Evolutionary conservation across 1,140 invertebrate genomes (phyloP), one percentile per base, ranked within the genome.

Genomic region (Pygmarrhopalites habei): DNA sequence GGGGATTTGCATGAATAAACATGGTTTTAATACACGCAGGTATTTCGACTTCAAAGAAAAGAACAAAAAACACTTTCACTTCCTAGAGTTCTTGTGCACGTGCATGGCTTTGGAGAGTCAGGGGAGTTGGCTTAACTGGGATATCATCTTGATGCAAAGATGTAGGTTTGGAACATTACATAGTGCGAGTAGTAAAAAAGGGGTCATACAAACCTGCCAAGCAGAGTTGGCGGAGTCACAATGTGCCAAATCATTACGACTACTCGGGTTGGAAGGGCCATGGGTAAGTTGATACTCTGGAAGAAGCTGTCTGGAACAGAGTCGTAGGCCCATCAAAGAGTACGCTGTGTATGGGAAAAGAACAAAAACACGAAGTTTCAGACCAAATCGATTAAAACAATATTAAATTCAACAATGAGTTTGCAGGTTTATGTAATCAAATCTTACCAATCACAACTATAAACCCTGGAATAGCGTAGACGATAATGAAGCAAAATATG

Each of bases 381-480:
- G 10, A 12, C n/a, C n/a, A n/a, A 41, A n/a, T 12, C n/a, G 39
- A n/a, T 41, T 41, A n/a, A n/a, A n/a, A n/a, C n/a, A n/a, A n/a
- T n/a, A 41, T 41, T 41, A 41, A 41, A 41, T 10, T 41, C 39
- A 41, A 41, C n/a, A 10, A 41, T 41, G 10, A 10, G 39, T 10
- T 41, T 41, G n/a, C n/a, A 12, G 39, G 10, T 41, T 41, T 41
- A 41, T 12, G 39, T 53, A 53, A 28, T 29, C 4, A 47, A 5
- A 61, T 12, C 67, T 62, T 67, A 72, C 60, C 68, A 12, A 82
- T 74, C 26, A 85, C 78, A 55, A 88, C 83, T 29, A 87, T 81
- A 61, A 80, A 78, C n/a, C 86, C 86, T 4, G 87, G 87, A 58
- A 87, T 79, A 7, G 84, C 82, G 71, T 88, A 88, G 35, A 88